These are phyloP conservation scores for Latrodectus elegans DNA, from an alignment of 2,888 invertebrate genomes.

Conservation along the genomic window DNA sequence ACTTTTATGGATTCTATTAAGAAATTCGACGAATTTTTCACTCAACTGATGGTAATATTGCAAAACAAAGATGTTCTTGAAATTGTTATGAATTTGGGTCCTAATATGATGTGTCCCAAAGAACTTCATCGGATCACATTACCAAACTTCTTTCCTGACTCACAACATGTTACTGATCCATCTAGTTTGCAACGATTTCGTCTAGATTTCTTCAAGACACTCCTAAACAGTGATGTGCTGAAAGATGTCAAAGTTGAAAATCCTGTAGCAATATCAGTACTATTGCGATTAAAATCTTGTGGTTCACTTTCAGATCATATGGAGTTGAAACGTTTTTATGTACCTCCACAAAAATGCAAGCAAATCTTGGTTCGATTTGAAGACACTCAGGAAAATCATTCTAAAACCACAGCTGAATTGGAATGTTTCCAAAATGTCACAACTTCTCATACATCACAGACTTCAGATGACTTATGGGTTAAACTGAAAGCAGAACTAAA, in stretches of 20 bases:
- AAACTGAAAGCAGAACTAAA: constrained; percentile 52
- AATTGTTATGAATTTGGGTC: constrained; percentile 52
- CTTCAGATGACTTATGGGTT: constrained; percentile 38
- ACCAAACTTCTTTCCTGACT: constrained; percentile 9
- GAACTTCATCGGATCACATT: constrained; percentile 51
- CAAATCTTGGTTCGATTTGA: constrained; percentile 28
- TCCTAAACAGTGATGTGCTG: constrained; percentile 15
- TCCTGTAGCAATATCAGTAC: constrained; percentile 31
- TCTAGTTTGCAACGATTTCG: constrained; percentile 19
- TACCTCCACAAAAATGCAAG: constrained; percentile 22
- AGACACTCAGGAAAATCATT: not conserved
- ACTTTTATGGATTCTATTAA: constrained; percentile 31
- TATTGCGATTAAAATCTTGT: constrained; percentile 26
- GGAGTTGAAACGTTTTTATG: constrained; percentile 53
- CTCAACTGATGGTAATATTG: constrained; percentile 19
- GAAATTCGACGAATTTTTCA: constrained; percentile 48
- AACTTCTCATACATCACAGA: not conserved
- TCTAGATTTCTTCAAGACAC: constrained; percentile 23
- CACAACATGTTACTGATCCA: constrained; percentile 9
- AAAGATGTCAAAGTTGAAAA: constrained; percentile 2
- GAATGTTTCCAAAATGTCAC: not conserved
- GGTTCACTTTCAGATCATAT: constrained; percentile 18
- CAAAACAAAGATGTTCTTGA: constrained; percentile 39
- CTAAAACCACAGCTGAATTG: constrained; percentile 3
- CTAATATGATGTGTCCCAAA: constrained; percentile 52